Conservation (phyloP, 2,113 vertebrate species). For the Excalfactoria chinensis region DNA sequence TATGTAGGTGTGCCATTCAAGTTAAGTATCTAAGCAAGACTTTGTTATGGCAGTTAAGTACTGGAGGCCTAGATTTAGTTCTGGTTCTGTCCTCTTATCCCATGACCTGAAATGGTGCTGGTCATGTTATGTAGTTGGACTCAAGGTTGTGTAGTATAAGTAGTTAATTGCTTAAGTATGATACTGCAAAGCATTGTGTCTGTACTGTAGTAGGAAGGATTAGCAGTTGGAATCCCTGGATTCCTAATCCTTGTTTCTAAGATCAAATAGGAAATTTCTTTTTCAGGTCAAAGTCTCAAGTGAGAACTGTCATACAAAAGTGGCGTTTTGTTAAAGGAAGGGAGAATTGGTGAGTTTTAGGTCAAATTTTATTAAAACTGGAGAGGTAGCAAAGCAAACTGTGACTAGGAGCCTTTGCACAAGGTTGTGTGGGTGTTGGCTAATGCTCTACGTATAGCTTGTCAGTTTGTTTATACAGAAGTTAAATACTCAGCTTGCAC, state of each 20-base stretch:
- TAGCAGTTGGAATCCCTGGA: constrained; percentile 32
- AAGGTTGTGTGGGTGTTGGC: background rate
- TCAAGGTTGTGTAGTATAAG: background rate
- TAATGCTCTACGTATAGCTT: background rate
- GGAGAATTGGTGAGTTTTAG: background rate
- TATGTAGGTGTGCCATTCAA: background rate
- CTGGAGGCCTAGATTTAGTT: background rate
- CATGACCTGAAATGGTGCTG: background rate
- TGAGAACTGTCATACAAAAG: background rate
- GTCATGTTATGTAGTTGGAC: background rate
- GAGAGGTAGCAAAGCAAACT: background rate
- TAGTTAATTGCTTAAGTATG: background rate
- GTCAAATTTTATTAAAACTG: background rate
- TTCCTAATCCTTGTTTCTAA: constrained; percentile 1
- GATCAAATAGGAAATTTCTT: background rate
- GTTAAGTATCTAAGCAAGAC: background rate
- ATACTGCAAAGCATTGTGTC: background rate
- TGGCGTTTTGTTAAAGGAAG: constrained; percentile 9
- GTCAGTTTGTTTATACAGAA: background rate
- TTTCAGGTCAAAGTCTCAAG: background rate
- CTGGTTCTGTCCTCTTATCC: background rate
- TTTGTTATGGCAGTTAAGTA: background rate
- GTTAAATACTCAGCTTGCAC: background rate
- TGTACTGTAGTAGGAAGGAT: background rate
- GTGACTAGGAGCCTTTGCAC: background rate